A percentile compares a stretch with the other conserved stretches of the same genome.
phyloP scores from a whole-genome alignment of 92 coral and sea anemone genomes.

The Phenganax stokvisi region DNA sequence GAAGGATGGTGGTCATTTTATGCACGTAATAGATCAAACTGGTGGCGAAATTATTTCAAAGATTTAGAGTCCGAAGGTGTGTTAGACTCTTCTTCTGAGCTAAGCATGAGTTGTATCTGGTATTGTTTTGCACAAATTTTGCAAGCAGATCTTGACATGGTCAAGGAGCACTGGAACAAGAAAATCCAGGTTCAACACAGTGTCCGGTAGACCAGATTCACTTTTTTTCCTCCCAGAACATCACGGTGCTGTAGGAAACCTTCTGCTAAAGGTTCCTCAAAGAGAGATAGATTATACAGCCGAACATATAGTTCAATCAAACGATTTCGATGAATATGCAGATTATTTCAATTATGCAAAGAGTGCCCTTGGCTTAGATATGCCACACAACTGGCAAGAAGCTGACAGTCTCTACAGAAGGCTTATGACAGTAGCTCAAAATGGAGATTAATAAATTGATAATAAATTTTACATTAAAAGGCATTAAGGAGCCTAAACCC shows the following conservation, averaged over 20 bases:
- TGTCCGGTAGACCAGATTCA: conserved; percentile 64
- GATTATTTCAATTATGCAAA: conserved; percentile 39
- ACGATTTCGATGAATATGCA: conserved; percentile 23
- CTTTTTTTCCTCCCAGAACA: conserved; percentile 56
- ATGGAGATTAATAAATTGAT: conserved; percentile 5
- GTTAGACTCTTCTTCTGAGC: too few relatives aligned
- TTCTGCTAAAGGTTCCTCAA: too few relatives aligned
- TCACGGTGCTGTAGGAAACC: conserved; percentile 33
- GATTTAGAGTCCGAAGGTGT: not conserved
- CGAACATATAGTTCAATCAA: conserved; percentile 39
- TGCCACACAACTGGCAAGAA: conserved; percentile 23
- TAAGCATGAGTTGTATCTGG: too few relatives aligned
- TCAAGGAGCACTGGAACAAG: conserved; percentile 62
- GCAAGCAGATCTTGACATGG: conserved; percentile 27
- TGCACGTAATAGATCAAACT: too few relatives aligned
- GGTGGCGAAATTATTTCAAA: not conserved
- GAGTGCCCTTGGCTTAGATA: conserved; percentile 5
- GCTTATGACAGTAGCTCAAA: conserved; percentile 21
- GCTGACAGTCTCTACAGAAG: conserved; percentile 31
- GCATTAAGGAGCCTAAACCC: too few relatives aligned
- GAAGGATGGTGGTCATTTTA: too few relatives aligned
- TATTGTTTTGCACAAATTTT: not conserved
- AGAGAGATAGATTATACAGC: conserved; percentile 44
- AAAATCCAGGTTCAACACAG: conserved; percentile 51
- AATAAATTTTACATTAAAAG: not conserved